Evolutionary conservation across 2,113 vertebrate species (phyloP).

Genomic region (Vulpes vulpes): DNA sequence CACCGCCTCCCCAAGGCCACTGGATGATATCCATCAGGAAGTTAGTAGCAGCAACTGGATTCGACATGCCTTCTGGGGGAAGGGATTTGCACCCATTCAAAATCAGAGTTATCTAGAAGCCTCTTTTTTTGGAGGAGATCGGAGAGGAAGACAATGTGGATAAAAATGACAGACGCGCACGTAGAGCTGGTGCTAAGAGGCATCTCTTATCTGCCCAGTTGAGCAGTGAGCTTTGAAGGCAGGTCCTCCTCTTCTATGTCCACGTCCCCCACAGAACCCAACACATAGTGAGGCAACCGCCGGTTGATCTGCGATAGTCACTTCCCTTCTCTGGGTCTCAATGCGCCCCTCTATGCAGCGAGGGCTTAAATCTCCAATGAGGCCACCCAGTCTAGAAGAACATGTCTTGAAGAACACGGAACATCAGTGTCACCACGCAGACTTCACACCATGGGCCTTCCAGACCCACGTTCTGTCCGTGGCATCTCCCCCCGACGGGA

Average conservation of each 20-base stretch:
- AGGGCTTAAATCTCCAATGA: not conserved
- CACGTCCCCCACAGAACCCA: not conserved
- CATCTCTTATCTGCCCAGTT: not conserved
- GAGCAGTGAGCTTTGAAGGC: not conserved
- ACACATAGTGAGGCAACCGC: not conserved
- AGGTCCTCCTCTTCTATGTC: not conserved
- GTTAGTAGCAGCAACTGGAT: conserved; percentile 76
- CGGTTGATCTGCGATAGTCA: not conserved
- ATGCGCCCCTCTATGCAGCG: not conserved
- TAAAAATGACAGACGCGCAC: not conserved
- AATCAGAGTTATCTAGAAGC: not conserved
- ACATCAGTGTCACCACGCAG: not conserved
- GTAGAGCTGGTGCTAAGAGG: not conserved
- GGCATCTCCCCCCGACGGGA: no score
- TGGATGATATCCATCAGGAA: conserved; percentile 83
- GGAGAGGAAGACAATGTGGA: not conserved
- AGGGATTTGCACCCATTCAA: conserved; percentile 29
- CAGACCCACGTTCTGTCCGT: not conserved
- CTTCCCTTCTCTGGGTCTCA: conserved; percentile 25
- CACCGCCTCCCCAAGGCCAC: conserved; percentile 78
- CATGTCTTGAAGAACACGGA: conserved; percentile 16
- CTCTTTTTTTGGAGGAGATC: not conserved
- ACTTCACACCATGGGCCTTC: not conserved
- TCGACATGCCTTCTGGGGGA: conserved; percentile 2
- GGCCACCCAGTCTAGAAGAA: not conserved